Base-by-base conservation (phyloP, 2,888 invertebrate species). In the Marasmarcha lunaedactyla region DNA sequence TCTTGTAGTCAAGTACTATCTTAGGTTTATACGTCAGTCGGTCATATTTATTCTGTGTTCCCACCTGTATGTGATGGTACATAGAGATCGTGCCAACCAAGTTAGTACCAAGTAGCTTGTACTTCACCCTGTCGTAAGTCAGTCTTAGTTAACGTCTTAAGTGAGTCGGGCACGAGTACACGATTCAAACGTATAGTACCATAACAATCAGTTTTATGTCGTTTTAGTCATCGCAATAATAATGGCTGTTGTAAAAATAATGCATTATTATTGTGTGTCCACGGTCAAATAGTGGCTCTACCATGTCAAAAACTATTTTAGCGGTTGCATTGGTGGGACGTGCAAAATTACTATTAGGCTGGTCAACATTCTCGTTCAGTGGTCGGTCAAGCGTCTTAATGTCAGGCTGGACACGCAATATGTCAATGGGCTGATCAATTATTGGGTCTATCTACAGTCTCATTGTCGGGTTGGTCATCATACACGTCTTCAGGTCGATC, bases 231-330 rank as follows among this genome's bases (percentile, higher is more conserved):
- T 10, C 48, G 42, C 38, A 38, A 14, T 41, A 49, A 41, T 41
- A 49, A 44, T 39, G 49, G 49, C 39, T 35, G 42, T 51, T 50
- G 33, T 50, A 52, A 41, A 48, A 51, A 46, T 47, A 49, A 40
- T 48, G 49, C 46, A 52, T 47, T 41, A 46, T 38, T 38, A 49
- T 5, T 1, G 46, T 45, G 30, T 48, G 44, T 1, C 46, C 49
- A 10, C 42, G 27, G 34, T 39, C 37, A 30, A 30, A n/a, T 10
- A 30, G 30, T n/a, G 30, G 30, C 30, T 30, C 30, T 2, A 30
- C 10, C 30, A 30, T 11, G 10, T 11, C 4, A 11, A 33, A 42
- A 9, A 47, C 30, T 7, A 30, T 30, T 30, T 30, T 30, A 6
- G 30, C 30, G 3, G 30, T 30, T 7, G 30, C 30, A 11, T 11